phyloP scores from a whole-genome alignment of 2,113 vertebrate species.

The Boleophthalmus pectinirostris region DNA sequence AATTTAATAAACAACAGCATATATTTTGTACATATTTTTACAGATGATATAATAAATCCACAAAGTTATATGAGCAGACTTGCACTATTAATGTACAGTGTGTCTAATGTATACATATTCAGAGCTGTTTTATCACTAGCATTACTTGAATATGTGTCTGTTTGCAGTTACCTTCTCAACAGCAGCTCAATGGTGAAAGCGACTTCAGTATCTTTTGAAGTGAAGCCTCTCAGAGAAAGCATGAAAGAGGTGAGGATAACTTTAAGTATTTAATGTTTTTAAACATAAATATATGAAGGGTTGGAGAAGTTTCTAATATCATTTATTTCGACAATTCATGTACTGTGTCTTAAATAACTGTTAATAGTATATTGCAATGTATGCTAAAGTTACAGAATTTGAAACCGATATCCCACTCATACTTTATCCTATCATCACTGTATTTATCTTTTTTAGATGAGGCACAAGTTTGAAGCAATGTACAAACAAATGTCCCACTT shows the following conservation, averaged over 20 bases:
- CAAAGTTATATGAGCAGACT: too few relatives aligned
- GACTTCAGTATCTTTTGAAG: slow-evolving; percentile 76
- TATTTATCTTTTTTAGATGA: slow-evolving; percentile 32
- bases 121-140: not conserved
- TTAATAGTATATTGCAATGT: too few relatives aligned
- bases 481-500: slow-evolving; percentile 13
- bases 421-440: not conserved
- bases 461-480: slow-evolving; percentile 18
- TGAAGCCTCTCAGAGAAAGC: slow-evolving; percentile 46
- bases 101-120: not conserved
- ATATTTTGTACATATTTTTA: too few relatives aligned
- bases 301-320: not conserved
- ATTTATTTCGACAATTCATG: not conserved
- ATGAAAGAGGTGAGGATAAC: slow-evolving; percentile 62
- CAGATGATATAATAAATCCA: too few relatives aligned
- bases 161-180: slow-evolving; percentile 82
- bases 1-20: not conserved
- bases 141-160: not conserved
- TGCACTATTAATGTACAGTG: not conserved
- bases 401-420: not conserved
- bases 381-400: too few relatives aligned
- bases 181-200: slow-evolving; percentile 73
- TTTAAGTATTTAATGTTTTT: not conserved
- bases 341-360: not conserved
- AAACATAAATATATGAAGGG: not conserved